Conservation (phyloP, 2,113 vertebrate genomes). For the rabbit (Oryctolagus cuniculus) region DNA sequence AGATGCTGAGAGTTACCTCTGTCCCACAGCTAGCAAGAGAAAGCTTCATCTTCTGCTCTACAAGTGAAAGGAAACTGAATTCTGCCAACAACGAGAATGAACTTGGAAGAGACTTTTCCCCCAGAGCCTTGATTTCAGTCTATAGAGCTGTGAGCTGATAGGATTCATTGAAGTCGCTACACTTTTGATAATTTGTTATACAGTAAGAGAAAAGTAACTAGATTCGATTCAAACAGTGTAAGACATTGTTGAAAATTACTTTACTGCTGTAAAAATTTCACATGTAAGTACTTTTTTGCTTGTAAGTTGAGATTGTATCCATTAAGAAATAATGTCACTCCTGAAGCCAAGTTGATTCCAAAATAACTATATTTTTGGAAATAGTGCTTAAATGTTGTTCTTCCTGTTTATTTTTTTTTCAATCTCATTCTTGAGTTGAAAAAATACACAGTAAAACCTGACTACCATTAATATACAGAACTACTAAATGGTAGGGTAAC, state of each 20-base stretch:
- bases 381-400: background rate
- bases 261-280: background rate
- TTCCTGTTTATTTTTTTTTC: background rate
- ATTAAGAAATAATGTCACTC: slow-evolving; percentile 2
- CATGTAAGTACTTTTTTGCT: background rate
- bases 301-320: slow-evolving; percentile 6
- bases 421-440: background rate
- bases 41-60: background rate
- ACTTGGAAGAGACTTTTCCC: background rate
- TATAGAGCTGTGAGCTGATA: background rate
- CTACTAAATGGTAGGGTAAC: background rate
- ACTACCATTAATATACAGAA: background rate
- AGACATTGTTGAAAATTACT: background rate
- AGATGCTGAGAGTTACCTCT: background rate
- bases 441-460: background rate
- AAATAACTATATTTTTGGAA: background rate
- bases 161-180: slow-evolving; percentile 2
- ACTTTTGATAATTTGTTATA: slow-evolving; percentile 30
- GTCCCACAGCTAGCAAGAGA: background rate
- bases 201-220: background rate
- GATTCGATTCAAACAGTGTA: background rate
- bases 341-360: slow-evolving; percentile 10
- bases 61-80: slow-evolving; percentile 30
- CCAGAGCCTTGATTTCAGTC: background rate
- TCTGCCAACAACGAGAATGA: slow-evolving; percentile 39